Conservation (phyloP, 2,797 vertebrate genomes). For the Sternotherus odoratus region DNA sequence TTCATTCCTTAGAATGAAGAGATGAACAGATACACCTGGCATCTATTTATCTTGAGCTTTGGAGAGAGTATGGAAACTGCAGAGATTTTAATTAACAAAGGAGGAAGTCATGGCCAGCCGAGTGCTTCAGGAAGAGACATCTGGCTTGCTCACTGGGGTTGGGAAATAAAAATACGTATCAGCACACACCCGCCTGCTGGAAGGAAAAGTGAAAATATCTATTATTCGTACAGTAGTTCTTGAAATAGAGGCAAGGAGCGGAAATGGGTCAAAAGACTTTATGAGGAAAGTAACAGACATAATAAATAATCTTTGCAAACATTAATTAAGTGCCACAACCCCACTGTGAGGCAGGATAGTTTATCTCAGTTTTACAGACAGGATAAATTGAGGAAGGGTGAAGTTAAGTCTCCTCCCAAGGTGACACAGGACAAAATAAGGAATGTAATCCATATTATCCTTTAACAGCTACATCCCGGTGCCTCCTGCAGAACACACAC, state of each 20-base stretch:
- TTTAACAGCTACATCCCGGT: neutral
- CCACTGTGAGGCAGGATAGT: neutral
- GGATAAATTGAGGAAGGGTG: neutral
- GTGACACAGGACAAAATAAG: slow-evolving; percentile 26
- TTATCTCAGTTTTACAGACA: neutral
- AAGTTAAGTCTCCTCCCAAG: neutral
- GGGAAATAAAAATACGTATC: slow-evolving; percentile 49
- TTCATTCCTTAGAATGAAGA: neutral
- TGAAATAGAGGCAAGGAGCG: slow-evolving; percentile 43
- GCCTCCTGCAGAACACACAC: fast-evolving
- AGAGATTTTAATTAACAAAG: slow-evolving; percentile 48
- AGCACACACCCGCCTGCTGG: slow-evolving; percentile 51
- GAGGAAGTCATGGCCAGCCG: slow-evolving; percentile 42
- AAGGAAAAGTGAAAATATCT: slow-evolving; percentile 46
- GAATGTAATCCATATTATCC: neutral
- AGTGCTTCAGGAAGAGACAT: slow-evolving; percentile 55
- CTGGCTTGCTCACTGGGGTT: slow-evolving; percentile 50
- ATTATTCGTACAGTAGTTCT: slow-evolving; percentile 43
- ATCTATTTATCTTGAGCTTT: slow-evolving; percentile 1
- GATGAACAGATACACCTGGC: neutral
- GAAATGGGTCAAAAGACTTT: slow-evolving; percentile 19
- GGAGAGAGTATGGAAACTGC: slow-evolving; percentile 33
- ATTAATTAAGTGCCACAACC: neutral
- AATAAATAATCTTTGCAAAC: neutral
- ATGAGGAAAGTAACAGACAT: neutral